These are phyloP conservation scores for Raja brachyura DNA, from an alignment of 2,113 vertebrate genomes.

Conservation along the genomic window DNA sequence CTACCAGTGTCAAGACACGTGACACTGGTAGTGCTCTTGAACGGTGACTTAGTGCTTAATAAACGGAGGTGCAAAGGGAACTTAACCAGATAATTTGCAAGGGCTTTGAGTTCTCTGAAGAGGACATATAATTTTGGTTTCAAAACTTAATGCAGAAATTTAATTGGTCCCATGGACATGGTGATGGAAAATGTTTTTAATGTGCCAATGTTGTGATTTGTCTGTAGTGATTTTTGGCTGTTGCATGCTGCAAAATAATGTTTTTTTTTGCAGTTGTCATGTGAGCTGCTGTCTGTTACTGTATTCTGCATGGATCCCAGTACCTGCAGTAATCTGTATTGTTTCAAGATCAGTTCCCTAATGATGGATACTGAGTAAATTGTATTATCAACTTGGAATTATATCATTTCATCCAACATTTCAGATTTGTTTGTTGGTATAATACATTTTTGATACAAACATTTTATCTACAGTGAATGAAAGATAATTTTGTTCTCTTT, in stretches of 20 bases:
- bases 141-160: background rate
- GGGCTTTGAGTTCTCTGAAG: background rate
- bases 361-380: background rate
- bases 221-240: background rate
- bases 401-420: background rate
- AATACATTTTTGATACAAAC: background rate
- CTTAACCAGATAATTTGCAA: background rate
- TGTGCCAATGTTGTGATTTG: background rate
- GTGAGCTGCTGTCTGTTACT: background rate
- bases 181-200: background rate
- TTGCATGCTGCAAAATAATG: background rate
- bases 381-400: background rate
- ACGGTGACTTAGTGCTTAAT: background rate
- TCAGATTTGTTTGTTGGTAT: background rate
- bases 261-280: background rate
- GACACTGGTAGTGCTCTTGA: background rate
- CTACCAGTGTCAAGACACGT: too few relatives aligned
- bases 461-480: background rate
- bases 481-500: background rate
- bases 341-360: background rate
- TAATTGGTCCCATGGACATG: background rate
- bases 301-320: background rate
- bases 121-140: background rate
- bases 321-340: slow-evolving; percentile 4
- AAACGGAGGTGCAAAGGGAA: background rate